phyloP scores from a whole-genome alignment of 2,113 vertebrate species.

The Guaruba guarouba region DNA sequence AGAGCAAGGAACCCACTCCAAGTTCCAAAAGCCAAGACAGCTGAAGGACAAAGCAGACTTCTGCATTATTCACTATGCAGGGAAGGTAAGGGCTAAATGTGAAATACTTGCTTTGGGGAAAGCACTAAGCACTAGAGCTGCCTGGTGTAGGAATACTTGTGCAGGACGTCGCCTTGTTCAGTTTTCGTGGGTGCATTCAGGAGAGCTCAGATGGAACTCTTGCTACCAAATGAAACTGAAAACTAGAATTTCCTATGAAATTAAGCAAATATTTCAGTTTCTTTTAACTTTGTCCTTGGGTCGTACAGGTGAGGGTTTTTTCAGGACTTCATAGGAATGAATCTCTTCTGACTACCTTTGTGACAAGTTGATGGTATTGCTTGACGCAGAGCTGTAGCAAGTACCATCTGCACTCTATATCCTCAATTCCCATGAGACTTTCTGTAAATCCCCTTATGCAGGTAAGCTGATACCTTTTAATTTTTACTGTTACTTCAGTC shows the following conservation, averaged over 20 bases:
- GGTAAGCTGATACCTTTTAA: not conserved
- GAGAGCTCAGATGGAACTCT: not conserved
- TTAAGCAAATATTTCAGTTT: not conserved
- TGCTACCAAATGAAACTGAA: not conserved
- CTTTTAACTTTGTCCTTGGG: not conserved
- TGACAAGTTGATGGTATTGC: not conserved
- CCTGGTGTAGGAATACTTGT: not conserved
- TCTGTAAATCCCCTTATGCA: not conserved
- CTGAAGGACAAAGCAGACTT: constrained; percentile 98
- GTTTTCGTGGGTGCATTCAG: not conserved
- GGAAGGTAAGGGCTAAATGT: constrained; percentile 78
- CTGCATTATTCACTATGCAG: constrained; percentile 97
- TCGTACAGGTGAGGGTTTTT: not conserved
- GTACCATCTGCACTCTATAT: not conserved
- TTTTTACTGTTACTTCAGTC: not conserved
- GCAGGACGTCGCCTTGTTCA: not conserved
- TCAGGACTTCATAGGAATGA: not conserved
- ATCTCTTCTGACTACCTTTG: not conserved
- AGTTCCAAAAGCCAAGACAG: constrained; percentile 95
- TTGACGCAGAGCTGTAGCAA: not conserved
- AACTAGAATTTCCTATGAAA: not conserved
- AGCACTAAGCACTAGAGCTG: not conserved
- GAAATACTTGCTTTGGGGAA: not conserved
- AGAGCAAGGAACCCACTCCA: constrained; percentile 94
- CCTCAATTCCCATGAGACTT: not conserved